Base-by-base conservation (phyloP, 2,888 invertebrate species). In the Ophion obscuratus region DNA sequence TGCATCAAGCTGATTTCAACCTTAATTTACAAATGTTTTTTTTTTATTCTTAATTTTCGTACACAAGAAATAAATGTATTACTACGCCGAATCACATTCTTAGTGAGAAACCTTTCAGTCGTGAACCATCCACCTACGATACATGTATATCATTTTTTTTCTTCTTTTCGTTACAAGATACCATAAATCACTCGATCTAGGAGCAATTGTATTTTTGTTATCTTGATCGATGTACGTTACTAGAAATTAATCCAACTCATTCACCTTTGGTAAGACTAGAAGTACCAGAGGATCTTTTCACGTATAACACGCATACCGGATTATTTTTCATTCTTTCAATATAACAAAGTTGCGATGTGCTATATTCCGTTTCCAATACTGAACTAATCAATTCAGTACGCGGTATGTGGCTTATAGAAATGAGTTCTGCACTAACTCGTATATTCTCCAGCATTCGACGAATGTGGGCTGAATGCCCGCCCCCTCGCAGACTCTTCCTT, bases 211-310 rank as follows among this genome's bases (percentile, higher is more conserved):
- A 70, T 70, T 44, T 40, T 27, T 66, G 24, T 24, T 76, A 40
- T 74, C 61, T 71, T 61, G 57, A 80, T 80, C 79, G 71, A 73
- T 62, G 76, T 57, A 40, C 73, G 36, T 81, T 75, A 64, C 67
- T 77, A 77, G 59, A 81, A 84, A 83, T 77, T 36, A 81, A 84
- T 81, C 44, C 77, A 87, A 84, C 85, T 83, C 73, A 81, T 78
- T 88, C 78, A 82, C 87, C 85, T 87, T 88, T 86, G 87, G 88
- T 85, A 89, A 88, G 89, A 90, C 89, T 90, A 89, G 88, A 89
- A 88, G 86, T 89, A 89, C 88, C 88, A 89, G 84, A 89, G 88
- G 84, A 85, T 88, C 24, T 67, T 80, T 83, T 86, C 83, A 85
- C 78, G 77, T 87, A 86, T 53, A 17, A 85, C 83, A 88, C 88